phyloP scores from a whole-genome alignment of 2,888 invertebrate genomes.

The Drosophila nigricruria region DNA sequence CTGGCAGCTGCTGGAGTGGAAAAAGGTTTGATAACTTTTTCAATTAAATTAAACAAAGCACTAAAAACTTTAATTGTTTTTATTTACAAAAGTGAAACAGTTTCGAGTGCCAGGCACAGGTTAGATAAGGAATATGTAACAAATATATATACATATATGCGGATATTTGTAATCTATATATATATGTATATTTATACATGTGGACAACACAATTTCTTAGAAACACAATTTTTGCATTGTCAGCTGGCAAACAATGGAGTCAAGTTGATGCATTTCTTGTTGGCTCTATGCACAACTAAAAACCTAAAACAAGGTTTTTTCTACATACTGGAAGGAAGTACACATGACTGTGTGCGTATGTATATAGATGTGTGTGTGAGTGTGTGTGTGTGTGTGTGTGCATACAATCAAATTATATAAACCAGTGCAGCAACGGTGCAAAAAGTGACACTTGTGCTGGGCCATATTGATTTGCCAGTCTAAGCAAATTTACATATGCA shows the following conservation, averaged over 20 bases:
- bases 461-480: constrained; percentile 54
- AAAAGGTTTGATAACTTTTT: constrained; percentile 66
- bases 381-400: constrained; percentile 1
- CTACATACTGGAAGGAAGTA: constrained; percentile 3
- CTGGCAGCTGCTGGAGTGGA: constrained; percentile 41
- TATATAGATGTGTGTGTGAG: neutral
- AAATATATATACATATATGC: neutral
- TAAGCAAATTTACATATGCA: constrained; percentile 58
- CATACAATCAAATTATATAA: constrained; percentile 56
- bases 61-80: constrained; percentile 40
- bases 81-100: constrained; percentile 38
- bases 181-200: neutral
- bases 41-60: constrained; percentile 57
- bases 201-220: constrained; percentile 11
- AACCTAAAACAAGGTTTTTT: constrained; percentile 38
- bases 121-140: constrained; percentile 41
- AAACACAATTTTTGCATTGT: constrained; percentile 43
- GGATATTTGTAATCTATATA: constrained; percentile 27
- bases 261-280: constrained; percentile 42
- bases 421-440: constrained; percentile 50
- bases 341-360: neutral
- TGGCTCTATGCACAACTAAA: constrained; percentile 12
- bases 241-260: constrained; percentile 46
- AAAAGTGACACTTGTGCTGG: constrained; percentile 58
- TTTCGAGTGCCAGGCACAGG: constrained; percentile 9